phyloP scores from a whole-genome alignment of 2,113 vertebrate species.

The Ondatra zibethicus region DNA sequence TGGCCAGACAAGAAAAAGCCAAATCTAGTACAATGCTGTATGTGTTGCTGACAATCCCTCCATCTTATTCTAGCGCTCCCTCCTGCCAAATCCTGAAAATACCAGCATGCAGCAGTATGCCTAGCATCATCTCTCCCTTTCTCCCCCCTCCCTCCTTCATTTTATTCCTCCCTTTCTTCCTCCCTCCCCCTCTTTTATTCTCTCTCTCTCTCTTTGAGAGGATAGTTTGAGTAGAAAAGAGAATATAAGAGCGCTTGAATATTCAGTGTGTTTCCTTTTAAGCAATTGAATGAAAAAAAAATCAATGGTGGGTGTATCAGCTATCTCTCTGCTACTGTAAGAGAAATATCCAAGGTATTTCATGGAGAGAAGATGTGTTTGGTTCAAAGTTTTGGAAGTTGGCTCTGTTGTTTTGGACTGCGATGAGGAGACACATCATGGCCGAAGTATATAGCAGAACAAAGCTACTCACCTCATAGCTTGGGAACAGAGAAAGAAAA shows the following conservation, averaged over 20 bases:
- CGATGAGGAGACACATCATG: background rate
- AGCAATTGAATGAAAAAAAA: background rate
- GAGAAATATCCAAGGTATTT: background rate
- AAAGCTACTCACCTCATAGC: background rate
- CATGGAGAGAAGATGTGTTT: background rate
- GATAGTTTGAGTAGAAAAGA: constrained; percentile 33
- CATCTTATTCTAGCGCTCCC: background rate
- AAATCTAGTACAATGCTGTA: background rate
- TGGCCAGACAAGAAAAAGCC: background rate
- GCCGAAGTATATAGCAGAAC: background rate
- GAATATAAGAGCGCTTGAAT: background rate
- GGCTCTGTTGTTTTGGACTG: background rate
- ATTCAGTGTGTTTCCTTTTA: background rate
- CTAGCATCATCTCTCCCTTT: background rate
- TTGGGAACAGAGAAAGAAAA: background rate
- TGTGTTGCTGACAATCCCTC: background rate
- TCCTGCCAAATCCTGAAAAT: background rate
- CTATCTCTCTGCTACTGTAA: background rate
- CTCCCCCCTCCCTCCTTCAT: background rate
- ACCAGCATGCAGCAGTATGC: background rate
- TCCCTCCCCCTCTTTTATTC: background rate
- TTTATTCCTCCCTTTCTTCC: background rate
- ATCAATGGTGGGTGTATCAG: background rate
- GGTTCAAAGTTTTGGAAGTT: background rate
- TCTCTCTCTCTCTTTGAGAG: background rate